Evolutionary conservation across 2,888 invertebrate genomes (phyloP).

Genomic region (Lottia scabra): DNA sequence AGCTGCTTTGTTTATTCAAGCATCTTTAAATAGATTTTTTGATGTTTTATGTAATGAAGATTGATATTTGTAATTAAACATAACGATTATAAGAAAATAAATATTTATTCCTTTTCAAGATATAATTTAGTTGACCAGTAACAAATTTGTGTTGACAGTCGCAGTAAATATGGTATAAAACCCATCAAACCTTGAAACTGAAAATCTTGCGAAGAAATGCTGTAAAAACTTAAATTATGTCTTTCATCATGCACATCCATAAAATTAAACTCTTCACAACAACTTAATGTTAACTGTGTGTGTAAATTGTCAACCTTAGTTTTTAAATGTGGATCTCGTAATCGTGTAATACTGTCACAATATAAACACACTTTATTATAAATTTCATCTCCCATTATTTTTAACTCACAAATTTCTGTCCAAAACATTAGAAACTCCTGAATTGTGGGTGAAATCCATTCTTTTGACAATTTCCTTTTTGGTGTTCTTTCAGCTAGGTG

Average conservation of each 20-base stretch:
- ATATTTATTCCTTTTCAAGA: conserved; percentile 46
- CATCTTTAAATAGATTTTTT: too few species aligned
- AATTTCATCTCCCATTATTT: conserved; percentile 48
- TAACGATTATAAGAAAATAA: background rate
- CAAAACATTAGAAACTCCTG: conserved; percentile 53
- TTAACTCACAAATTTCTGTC: conserved; percentile 45
- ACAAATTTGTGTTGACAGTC: conserved; percentile 47
- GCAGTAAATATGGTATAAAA: conserved; percentile 57
- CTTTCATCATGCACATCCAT: conserved; percentile 51
- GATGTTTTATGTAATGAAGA: too few species aligned
- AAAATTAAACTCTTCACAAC: conserved; percentile 55
- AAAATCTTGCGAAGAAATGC: conserved; percentile 52
- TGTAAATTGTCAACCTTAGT: conserved; percentile 53
- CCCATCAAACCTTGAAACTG: conserved; percentile 54
- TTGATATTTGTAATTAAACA: too few species aligned
- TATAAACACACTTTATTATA: conserved; percentile 48
- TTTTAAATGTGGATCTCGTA: conserved; percentile 55
- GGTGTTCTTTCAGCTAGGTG: conserved; percentile 45
- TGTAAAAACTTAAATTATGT: conserved; percentile 61
- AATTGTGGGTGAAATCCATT: conserved; percentile 43
- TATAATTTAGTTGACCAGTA: conserved; percentile 51
- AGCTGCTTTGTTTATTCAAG: too few species aligned
- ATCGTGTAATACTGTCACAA: conserved; percentile 46
- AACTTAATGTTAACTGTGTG: conserved; percentile 36
- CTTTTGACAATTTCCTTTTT: conserved; percentile 46